These are phyloP conservation scores for Pelodytes ibericus DNA, from an alignment of 2,797 vertebrate genomes.

Conservation along the genomic window DNA sequence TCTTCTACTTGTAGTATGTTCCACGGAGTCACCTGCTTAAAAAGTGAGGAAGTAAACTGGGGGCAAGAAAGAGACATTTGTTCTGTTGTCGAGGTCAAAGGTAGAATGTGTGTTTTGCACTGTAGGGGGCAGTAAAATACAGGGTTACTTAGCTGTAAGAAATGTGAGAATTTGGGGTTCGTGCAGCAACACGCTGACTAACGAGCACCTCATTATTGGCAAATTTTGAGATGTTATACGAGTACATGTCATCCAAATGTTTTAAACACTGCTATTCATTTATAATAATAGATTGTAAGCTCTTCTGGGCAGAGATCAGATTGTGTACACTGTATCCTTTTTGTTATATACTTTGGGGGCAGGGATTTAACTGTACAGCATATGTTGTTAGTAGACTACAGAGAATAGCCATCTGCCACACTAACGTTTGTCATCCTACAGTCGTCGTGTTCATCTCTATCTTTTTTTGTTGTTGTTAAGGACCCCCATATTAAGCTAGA, in stretches of 20 bases:
- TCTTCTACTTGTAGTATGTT: not conserved
- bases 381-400: not conserved
- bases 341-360: no score
- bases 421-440: not conserved
- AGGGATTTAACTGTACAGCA: not conserved
- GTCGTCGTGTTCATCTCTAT: not conserved
- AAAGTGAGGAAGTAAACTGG: not conserved
- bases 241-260: not conserved
- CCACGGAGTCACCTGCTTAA: not conserved
- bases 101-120: not conserved
- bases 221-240: not conserved
- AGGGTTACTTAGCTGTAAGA: no score
- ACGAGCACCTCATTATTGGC: no score
- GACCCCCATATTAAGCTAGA: not conserved
- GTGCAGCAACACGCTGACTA: no score
- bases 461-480: not conserved
- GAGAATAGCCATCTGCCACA: not conserved
- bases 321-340: not conserved
- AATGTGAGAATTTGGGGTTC: no score
- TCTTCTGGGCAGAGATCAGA: not conserved
- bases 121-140: not conserved
- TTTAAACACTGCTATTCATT: no score
- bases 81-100: not conserved
- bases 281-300: slow-evolving; percentile 14
- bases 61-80: no score